Evolutionary conservation across 2,888 invertebrate species (phyloP).

Genomic region (Melangyna quadrimaculata): DNA sequence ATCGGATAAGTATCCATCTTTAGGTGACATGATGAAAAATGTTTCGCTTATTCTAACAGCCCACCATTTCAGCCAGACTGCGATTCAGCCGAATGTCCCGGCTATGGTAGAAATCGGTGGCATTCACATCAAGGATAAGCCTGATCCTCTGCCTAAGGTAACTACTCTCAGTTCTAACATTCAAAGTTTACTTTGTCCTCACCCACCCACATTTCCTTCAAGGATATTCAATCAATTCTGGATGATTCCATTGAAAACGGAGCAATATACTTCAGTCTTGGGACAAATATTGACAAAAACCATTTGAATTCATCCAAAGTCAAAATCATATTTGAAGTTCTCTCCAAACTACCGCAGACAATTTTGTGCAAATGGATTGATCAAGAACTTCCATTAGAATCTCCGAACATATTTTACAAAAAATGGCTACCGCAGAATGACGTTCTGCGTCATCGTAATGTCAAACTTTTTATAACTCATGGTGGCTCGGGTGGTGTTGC

Average conservation of each 20-base stretch:
- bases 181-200: neutral
- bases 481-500: constrained; percentile 88
- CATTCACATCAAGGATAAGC: constrained; percentile 75
- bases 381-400: constrained; percentile 78
- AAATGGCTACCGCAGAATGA: constrained; percentile 88
- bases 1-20: constrained; percentile 74
- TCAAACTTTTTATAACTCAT: constrained; percentile 85
- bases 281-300: constrained; percentile 75
- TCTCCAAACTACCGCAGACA: constrained; percentile 83
- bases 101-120: constrained; percentile 76
- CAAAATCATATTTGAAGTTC: constrained; percentile 82
- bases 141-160: constrained; percentile 74
- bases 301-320: constrained; percentile 78
- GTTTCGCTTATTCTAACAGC: constrained; percentile 75
- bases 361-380: constrained; percentile 86
- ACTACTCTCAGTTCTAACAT: neutral
- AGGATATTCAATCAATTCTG: constrained; percentile 75
- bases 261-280: constrained; percentile 79
- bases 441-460: constrained; percentile 84
- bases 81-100: constrained; percentile 75
- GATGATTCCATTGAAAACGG: constrained; percentile 77
- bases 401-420: constrained; percentile 80
- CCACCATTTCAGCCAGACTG: constrained; percentile 75
- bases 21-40: constrained; percentile 74
- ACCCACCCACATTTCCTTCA: neutral